phyloP scores from a whole-genome alignment of 2,113 vertebrate species.

The Microcebus griseorufus region DNA sequence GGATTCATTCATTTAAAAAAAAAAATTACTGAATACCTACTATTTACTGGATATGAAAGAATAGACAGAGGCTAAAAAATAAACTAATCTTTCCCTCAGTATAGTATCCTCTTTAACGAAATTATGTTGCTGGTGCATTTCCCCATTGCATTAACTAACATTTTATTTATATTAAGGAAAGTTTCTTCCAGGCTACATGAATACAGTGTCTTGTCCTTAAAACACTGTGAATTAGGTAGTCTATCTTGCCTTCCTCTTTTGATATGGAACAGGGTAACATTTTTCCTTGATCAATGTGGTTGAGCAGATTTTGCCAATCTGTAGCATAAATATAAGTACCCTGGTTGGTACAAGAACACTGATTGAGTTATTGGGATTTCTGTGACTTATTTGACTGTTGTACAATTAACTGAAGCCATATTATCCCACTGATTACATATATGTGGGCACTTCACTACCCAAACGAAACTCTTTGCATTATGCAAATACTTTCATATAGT shows the following conservation, averaged over 20 bases:
- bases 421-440: background rate
- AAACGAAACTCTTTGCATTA: background rate
- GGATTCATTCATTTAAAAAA: too few relatives aligned
- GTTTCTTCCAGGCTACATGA: background rate
- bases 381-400: background rate
- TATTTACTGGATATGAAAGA: too few relatives aligned
- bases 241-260: background rate
- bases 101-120: background rate
- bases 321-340: background rate
- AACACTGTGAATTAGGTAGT: background rate
- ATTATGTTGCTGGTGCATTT: background rate
- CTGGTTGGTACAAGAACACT: background rate
- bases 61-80: too few relatives aligned
- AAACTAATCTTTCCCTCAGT: background rate
- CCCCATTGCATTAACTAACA: background rate
- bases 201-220: background rate
- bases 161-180: background rate
- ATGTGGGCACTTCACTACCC: background rate
- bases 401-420: background rate
- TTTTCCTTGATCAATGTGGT: background rate
- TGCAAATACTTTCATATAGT: background rate
- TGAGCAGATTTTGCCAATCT: background rate
- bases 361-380: background rate
- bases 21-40: too few relatives aligned
- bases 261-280: background rate